These are phyloP conservation scores for Clarias pachynema DNA, from an alignment of 2,797 vertebrate genomes.

Conservation along the genomic window DNA sequence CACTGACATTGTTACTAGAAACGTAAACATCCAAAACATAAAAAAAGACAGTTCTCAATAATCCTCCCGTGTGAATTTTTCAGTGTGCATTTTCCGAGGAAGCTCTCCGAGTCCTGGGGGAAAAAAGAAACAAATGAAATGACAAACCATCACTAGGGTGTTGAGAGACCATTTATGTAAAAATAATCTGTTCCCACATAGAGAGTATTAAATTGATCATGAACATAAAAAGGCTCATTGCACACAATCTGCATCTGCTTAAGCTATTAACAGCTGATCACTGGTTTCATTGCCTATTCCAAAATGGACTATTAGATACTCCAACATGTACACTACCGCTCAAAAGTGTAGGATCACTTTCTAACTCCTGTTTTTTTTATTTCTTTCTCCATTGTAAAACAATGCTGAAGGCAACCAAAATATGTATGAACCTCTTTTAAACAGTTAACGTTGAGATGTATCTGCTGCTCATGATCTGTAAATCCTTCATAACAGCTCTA, in stretches of 20 bases:
- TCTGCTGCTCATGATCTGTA: too few relatives aligned
- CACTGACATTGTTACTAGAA: background rate
- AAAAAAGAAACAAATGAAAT: background rate
- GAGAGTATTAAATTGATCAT: slow-evolving; percentile 2
- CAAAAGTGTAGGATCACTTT: too few relatives aligned
- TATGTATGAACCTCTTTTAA: too few relatives aligned
- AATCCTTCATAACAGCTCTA: too few relatives aligned
- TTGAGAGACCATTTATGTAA: slow-evolving; percentile 7
- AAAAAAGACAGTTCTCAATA: background rate
- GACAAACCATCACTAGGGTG: background rate
- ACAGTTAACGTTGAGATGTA: too few relatives aligned
- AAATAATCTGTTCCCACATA: slow-evolving; percentile 4
- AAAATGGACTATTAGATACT: background rate
- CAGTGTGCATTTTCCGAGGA: background rate
- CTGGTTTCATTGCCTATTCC: background rate
- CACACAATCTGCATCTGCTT: slow-evolving; percentile 1
- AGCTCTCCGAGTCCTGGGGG: background rate
- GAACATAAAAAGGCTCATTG: slow-evolving; percentile 10
- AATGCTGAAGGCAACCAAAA: too few relatives aligned
- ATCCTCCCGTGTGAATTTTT: background rate
- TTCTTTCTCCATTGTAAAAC: too few relatives aligned
- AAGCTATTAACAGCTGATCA: background rate
- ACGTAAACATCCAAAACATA: background rate
- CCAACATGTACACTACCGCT: background rate
- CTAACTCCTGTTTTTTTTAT: too few relatives aligned